Percentiles rank a stretch among this genome's conserved stretches.
phyloP scores from a whole-genome alignment of 2,888 invertebrate species.

The Drosophila colorata region DNA sequence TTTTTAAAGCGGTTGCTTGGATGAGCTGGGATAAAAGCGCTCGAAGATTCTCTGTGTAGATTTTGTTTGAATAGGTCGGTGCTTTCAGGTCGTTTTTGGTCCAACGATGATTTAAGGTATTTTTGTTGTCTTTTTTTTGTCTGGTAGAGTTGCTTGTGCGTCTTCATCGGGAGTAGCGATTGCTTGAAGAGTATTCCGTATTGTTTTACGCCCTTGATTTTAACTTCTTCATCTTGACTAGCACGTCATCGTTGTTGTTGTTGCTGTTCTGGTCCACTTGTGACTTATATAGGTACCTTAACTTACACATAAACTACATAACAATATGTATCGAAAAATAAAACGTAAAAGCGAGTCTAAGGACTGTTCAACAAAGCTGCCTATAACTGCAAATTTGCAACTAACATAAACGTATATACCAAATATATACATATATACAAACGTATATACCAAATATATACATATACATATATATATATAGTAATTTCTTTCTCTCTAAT shows the following conservation, averaged over 20 bases:
- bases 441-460: no score
- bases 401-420: slow-evolving; percentile 1
- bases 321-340: slow-evolving; percentile 16
- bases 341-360: slow-evolving; percentile 1
- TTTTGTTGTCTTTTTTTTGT: slow-evolving; percentile 2
- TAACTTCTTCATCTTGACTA: slow-evolving; percentile 13
- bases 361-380: slow-evolving; percentile 1
- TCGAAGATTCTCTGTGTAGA: background rate
- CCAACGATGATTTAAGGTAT: slow-evolving; percentile 19
- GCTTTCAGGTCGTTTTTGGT: background rate
- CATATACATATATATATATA: background rate
- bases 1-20: no score
- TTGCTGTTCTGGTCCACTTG: slow-evolving; percentile 24
- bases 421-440: no score
- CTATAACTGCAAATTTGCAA: slow-evolving; percentile 5
- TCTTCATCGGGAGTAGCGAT: background rate
- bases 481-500: no score
- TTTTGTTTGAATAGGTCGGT: background rate
- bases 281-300: slow-evolving; percentile 43
- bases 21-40: no score
- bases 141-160: background rate
- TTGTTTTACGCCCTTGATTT: background rate
- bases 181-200: background rate
- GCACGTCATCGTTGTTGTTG: background rate
- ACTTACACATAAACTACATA: slow-evolving; percentile 24